phyloP scores from a whole-genome alignment of 2,113 vertebrate genomes.

The Clarias gariepinus region DNA sequence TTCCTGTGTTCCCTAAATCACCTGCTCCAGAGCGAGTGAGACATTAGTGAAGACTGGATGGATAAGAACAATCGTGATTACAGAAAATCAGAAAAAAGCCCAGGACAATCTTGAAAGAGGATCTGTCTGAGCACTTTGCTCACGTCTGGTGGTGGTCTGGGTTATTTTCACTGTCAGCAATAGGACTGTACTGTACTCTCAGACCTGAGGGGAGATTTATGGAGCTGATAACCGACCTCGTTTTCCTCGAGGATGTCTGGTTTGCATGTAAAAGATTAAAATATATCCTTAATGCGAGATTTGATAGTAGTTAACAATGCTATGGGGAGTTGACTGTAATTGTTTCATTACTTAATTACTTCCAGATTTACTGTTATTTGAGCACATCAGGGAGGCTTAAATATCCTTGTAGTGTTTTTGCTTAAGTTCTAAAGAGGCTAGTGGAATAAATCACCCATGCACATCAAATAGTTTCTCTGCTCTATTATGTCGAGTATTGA shows the following conservation, averaged over 20 bases:
- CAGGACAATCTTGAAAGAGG: background rate
- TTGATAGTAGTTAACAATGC: background rate
- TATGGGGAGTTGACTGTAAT: background rate
- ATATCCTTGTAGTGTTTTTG: background rate
- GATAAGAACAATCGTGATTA: background rate
- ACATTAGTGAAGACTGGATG: background rate
- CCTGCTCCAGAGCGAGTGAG: constrained; percentile 15
- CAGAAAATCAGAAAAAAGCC: background rate
- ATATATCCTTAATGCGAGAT: background rate
- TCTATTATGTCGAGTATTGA: background rate
- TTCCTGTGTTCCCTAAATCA: background rate
- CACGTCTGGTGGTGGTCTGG: constrained; percentile 11
- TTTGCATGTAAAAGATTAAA: background rate
- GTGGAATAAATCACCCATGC: background rate
- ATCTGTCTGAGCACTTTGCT: constrained; percentile 17
- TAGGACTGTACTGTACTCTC: background rate
- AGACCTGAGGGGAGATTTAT: background rate
- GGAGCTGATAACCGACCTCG: background rate
- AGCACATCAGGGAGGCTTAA: background rate
- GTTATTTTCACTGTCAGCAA: background rate
- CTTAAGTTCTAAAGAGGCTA: background rate
- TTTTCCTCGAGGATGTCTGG: background rate
- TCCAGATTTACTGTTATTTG: background rate
- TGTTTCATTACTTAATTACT: background rate
- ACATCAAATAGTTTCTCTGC: background rate